Evolutionary conservation across 1,140 invertebrate genomes (phyloP).

Genomic region (Schlechtendalia chinensis): DNA sequence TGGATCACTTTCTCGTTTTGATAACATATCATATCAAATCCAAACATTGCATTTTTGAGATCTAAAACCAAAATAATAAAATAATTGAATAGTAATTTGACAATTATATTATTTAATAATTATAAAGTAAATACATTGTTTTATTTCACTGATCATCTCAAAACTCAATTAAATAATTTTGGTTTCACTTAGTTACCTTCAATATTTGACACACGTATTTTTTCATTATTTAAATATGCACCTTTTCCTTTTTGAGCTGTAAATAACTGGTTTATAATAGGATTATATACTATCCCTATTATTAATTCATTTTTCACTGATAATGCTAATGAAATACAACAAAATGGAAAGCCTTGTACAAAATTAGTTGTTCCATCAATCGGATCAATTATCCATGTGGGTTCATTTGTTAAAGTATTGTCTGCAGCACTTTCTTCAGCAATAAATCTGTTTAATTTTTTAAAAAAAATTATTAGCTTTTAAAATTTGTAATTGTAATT

Average conservation of each 20-base stretch:
- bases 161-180: too few relatives aligned
- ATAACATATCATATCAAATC: background rate
- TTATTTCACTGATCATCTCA: too few relatives aligned
- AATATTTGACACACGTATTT: constrained; percentile 70
- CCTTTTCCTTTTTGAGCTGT: constrained; percentile 82
- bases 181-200: constrained; percentile 57
- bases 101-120: too few relatives aligned
- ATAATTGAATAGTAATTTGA: too few relatives aligned
- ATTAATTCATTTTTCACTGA: constrained; percentile 60
- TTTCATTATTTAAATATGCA: constrained; percentile 81
- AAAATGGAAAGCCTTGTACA: constrained; percentile 79
- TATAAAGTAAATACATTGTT: too few relatives aligned
- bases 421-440: constrained; percentile 87
- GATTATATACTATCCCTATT: constrained; percentile 88
- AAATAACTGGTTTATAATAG: constrained; percentile 81
- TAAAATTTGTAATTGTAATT: too few relatives aligned
- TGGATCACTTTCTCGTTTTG: background rate
- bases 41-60: constrained; percentile 25
- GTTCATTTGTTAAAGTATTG: constrained; percentile 77
- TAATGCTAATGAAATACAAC: constrained; percentile 72
- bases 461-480: background rate
- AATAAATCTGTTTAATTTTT: constrained; percentile 74
- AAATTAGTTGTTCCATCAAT: constrained; percentile 92
- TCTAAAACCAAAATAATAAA: constrained; percentile 5
- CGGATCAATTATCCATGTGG: constrained; percentile 97